Evolutionary conservation across 2,113 vertebrate species (phyloP).

Genomic region (Turnix velox): DNA sequence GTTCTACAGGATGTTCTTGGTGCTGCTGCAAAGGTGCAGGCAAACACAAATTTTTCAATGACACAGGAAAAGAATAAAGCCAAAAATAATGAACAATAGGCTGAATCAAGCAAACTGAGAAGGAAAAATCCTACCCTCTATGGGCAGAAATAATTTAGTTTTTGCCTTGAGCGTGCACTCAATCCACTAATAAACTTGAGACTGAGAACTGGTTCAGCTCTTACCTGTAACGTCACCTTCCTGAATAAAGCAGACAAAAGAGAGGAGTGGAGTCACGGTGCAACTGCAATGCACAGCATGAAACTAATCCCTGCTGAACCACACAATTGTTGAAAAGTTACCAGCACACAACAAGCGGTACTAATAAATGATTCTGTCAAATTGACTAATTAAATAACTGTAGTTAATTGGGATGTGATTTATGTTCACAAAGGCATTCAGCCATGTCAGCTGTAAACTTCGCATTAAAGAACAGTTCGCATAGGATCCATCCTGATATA

Average conservation of each 20-base stretch:
- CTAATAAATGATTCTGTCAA: slow-evolving; percentile 78
- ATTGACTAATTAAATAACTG: slow-evolving; percentile 89
- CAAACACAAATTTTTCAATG: not conserved
- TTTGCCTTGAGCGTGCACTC: not conserved
- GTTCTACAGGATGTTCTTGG: not conserved
- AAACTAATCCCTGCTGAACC: slow-evolving; percentile 60
- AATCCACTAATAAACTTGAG: slow-evolving; percentile 55
- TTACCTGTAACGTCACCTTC: not conserved
- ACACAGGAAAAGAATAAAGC: not conserved
- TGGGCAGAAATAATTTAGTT: not conserved
- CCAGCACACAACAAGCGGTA: slow-evolving; percentile 71
- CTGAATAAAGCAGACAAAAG: slow-evolving; percentile 41
- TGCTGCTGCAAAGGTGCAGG: not conserved
- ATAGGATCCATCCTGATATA: not conserved
- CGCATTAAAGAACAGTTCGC: not conserved
- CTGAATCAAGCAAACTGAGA: not conserved
- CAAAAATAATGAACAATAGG: not conserved
- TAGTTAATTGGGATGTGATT: slow-evolving; percentile 81
- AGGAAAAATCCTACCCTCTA: not conserved
- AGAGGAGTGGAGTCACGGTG: not conserved
- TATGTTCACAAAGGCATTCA: slow-evolving; percentile 75
- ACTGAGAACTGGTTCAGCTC: not conserved
- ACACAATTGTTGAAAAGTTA: slow-evolving; percentile 32
- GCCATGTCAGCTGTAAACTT: slow-evolving; percentile 60
- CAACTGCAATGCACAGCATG: slow-evolving; percentile 58